phyloP scores from a whole-genome alignment of 2,113 vertebrate genomes.

The Hucho hucho region DNA sequence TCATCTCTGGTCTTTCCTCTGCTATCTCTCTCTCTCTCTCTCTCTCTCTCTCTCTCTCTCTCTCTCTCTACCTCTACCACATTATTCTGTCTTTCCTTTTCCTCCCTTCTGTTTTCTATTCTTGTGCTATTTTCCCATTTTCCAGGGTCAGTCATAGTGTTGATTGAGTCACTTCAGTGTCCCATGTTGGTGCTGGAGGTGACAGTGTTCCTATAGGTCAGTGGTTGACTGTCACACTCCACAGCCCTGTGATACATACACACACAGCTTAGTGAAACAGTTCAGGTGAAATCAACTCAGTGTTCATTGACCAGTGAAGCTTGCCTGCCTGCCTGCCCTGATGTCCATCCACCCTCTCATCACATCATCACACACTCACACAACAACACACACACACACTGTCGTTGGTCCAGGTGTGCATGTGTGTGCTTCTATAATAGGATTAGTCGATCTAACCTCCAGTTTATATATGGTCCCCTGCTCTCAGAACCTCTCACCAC shows the following conservation, averaged over 20 bases:
- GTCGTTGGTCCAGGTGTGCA: conserved; percentile 10
- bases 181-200: not conserved
- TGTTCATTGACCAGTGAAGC: conserved; percentile 7
- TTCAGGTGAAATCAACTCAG: not conserved
- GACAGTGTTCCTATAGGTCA: not conserved
- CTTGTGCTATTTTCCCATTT: not conserved
- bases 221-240: too few species aligned
- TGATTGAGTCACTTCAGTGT: not conserved
- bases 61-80: not conserved
- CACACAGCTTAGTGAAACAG: not conserved
- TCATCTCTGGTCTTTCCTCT: not conserved
- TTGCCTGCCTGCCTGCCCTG: not conserved
- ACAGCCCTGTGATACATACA: too few species aligned
- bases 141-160: not conserved
- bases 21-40: not conserved
- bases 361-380: not conserved
- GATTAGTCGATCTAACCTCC: conserved; percentile 46
- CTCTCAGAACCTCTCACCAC: conserved; percentile 48
- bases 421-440: conserved; percentile 24
- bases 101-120: not conserved
- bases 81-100: not conserved
- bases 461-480: conserved; percentile 29
- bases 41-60: too few species aligned
- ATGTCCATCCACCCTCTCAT: not conserved
- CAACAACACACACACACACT: not conserved